A percentile compares a stretch with the other conserved stretches of the same genome.
phyloP scores from a whole-genome alignment of 2,113 vertebrate species.

The Hystrix brachyura region DNA sequence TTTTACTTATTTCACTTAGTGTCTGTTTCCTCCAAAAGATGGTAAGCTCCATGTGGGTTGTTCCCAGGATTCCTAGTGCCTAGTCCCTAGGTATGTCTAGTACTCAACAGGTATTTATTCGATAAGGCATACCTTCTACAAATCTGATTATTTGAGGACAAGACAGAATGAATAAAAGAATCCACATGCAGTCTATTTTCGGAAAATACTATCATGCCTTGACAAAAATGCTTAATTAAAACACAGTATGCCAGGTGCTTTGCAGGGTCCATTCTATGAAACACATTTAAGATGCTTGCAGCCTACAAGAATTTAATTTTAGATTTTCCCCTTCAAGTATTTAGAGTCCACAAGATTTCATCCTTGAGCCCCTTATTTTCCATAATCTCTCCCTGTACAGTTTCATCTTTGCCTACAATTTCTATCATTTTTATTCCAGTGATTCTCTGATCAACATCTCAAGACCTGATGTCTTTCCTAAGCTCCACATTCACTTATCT shows the following conservation, averaged over 20 bases:
- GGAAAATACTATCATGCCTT: not conserved
- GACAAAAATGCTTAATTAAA: not conserved
- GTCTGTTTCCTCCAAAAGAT: not conserved
- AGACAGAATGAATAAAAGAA: not conserved
- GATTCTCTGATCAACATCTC: not conserved
- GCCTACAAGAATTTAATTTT: constrained; percentile 22
- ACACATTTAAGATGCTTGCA: not conserved
- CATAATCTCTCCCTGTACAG: not conserved
- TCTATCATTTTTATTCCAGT: not conserved
- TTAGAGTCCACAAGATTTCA: not conserved
- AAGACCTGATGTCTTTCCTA: not conserved
- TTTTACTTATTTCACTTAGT: not conserved
- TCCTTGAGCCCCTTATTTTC: not conserved
- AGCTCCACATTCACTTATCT: not conserved
- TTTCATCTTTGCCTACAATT: not conserved
- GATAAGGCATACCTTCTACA: not conserved
- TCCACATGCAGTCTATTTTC: not conserved
- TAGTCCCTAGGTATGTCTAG: too few species aligned
- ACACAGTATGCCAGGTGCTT: not conserved
- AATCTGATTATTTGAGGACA: not conserved
- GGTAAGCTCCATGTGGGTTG: not conserved
- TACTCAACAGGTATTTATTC: not conserved
- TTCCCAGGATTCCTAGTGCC: not conserved
- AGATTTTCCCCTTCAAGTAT: not conserved
- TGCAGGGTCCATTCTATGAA: not conserved